Evolutionary conservation across 2,113 vertebrate species (phyloP).

Genomic region (Rostratula benghalensis): DNA sequence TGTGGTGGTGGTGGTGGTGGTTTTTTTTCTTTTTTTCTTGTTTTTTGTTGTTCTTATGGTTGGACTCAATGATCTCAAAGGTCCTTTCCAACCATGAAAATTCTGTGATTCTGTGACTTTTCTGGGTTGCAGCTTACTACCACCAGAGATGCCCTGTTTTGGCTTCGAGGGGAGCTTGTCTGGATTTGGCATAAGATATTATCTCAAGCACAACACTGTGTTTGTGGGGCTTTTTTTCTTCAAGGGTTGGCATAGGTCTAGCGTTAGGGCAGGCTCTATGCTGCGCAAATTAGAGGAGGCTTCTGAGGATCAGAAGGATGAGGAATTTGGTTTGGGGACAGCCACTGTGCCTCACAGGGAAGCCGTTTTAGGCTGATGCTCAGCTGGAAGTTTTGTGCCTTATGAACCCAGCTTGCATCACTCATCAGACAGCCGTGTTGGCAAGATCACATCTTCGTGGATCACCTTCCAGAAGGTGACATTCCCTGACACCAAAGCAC

Average conservation of each 20-base stretch:
- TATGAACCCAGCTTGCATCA: neutral
- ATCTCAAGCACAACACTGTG: neutral
- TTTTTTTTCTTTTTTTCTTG: too few species aligned
- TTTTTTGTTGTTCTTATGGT: too few species aligned
- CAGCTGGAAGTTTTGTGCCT: neutral
- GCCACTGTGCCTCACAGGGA: neutral
- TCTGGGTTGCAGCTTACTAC: neutral
- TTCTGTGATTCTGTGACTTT: neutral
- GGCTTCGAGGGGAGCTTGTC: neutral
- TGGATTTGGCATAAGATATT: neutral
- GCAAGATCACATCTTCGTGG: neutral
- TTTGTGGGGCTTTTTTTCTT: neutral
- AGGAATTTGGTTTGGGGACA: neutral
- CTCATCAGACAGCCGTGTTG: neutral
- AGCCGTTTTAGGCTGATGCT: neutral
- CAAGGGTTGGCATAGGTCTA: neutral
- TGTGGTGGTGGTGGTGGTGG: too few species aligned
- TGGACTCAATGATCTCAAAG: too few species aligned
- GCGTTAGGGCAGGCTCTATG: neutral
- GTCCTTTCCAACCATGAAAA: too few species aligned
- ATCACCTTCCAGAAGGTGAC: neutral
- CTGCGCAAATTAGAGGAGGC: neutral
- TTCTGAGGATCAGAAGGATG: neutral
- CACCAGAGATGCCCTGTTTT: neutral
- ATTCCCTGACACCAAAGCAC: neutral